Evolutionary conservation across 1,140 invertebrate genomes (phyloP), one percentile per base, ranked within the genome.

Genomic region (Drosophila kohkoa): DNA sequence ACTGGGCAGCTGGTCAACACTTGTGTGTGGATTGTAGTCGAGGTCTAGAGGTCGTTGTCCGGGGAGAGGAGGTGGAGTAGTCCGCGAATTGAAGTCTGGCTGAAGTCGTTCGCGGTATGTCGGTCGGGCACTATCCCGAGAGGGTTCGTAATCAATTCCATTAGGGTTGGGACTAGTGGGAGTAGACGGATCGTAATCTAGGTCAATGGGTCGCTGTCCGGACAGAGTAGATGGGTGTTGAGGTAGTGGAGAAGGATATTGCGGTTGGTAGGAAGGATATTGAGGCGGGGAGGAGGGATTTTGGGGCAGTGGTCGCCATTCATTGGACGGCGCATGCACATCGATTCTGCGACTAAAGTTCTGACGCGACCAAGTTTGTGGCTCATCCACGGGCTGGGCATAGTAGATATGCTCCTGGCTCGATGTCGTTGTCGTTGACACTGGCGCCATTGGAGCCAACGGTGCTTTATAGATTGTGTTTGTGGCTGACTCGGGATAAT

Each of bases 401-500:
- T 85, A 90, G 52, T 82, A 81, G 13, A 78, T 49, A 1, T 71
- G 41, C 41, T 43, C 41, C 41, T 13, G 58, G 13, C 48, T 58
- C 7, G 74, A 43, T 6, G 59, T 73, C 2, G 75, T 54, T 13
- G 52, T 41, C 11, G 38, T 41, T 41, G 38, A 3, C 38, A 5
- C 41, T n/a, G 11, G 38, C 68, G 3, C 38, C 68, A 92, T 77
- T 11, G 90, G 81, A 2, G 90, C 87, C 59, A 92, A 55, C 1
- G 90, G 87, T 25, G 87, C 67, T 7, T 77, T 73, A 77, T 77
- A 81, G 46, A 75, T 46, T 32, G 67, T 46, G 41, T 46, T 66
- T 45, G 54, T 43, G 28, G 60, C 5, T 1, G 28, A 54, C 35
- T 52, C 70, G 48, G 59, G 58, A 92, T 92, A 92, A 79, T 92